Evolutionary conservation across 2,888 invertebrate species (phyloP), one percentile per base, ranked within the genome.

Genomic region (Eristalis intricaria): DNA sequence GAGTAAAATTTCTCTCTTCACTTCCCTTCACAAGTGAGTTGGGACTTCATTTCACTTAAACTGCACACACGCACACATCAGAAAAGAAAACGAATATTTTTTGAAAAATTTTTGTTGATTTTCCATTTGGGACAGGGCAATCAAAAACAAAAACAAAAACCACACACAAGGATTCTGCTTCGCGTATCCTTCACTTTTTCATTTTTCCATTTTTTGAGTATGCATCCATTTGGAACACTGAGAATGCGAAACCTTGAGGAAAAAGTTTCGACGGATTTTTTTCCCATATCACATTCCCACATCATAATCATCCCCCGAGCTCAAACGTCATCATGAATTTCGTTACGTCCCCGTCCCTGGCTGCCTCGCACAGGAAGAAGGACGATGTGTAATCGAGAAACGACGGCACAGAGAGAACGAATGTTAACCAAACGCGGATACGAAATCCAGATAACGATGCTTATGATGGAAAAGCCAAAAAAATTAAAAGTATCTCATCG

Each of bases 221-320:
- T 75, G 66, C 80, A 65, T 64, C 69, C 75, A 50, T 70, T 77
- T 65, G 23, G 81, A 76, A 35, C 81, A 64, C 73, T 10, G 32
- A 74, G 60, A 77, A 64, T 73, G 43, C 58, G 50, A 60, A 81
- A 81, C 71, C 60, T 77, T 50, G 65, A 32, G 50, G n/a, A 56
- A 32, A 74, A 74, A 74, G 60, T 86, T 86, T 69, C 15, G 11
- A 56, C 78, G n/a, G n/a, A 78, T 56, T 74, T 69, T 43, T 50
- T 74, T 65, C 40, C 15, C 86, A 70, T 74, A 74, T 63, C 77
- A 85, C 65, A 74, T 85, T 77, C 23, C 81, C 81, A 85, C 81
- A 81, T 77, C 73, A 75, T 78, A 82, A 82, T 82, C 65, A 68
- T 61, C 35, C 65, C 50, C 56, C 50, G 43, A 70, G 73, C 50